These are phyloP conservation scores for Rhadina sibilatrix DNA, from an alignment of 2,113 vertebrate genomes.

Conservation along the genomic window DNA sequence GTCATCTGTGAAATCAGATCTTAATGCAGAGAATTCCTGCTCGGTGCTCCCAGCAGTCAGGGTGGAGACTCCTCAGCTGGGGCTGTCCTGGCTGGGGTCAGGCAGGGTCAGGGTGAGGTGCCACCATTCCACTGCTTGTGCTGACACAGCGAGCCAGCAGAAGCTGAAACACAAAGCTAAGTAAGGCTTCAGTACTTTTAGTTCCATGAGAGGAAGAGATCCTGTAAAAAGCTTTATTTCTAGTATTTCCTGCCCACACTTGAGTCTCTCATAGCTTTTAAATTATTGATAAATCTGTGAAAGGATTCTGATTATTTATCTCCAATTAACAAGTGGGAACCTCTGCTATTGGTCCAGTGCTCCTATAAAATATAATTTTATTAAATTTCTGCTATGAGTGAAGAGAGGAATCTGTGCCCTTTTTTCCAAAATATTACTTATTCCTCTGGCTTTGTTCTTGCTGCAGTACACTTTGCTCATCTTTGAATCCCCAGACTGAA, in stretches of 20 bases:
- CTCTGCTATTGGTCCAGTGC: not conserved
- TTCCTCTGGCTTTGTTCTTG: not conserved
- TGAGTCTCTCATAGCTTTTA: not conserved
- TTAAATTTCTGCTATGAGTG: not conserved
- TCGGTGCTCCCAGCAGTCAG: not conserved
- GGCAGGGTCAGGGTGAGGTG: not conserved
- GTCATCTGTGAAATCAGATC: not conserved
- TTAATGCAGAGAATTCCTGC: not conserved
- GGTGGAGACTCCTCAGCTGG: not conserved
- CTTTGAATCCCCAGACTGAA: not conserved
- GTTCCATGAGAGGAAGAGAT: not conserved
- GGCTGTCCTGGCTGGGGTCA: not conserved
- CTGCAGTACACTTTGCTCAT: not conserved
- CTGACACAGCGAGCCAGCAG: not conserved
- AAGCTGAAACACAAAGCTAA: not conserved
- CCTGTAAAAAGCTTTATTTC: not conserved
- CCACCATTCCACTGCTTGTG: fast-evolving
- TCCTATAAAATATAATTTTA: not conserved
- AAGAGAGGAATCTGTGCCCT: fast-evolving
- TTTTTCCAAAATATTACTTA: not conserved
- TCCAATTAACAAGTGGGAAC: not conserved
- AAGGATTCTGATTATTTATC: not conserved
- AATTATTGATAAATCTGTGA: not conserved
- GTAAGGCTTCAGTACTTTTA: not conserved
- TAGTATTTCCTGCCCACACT: not conserved